A percentile compares a stretch with the other conserved stretches of the same genome.
phyloP scores from a whole-genome alignment of 2,113 vertebrate species.

The Cyphomyrus plagiostoma region DNA sequence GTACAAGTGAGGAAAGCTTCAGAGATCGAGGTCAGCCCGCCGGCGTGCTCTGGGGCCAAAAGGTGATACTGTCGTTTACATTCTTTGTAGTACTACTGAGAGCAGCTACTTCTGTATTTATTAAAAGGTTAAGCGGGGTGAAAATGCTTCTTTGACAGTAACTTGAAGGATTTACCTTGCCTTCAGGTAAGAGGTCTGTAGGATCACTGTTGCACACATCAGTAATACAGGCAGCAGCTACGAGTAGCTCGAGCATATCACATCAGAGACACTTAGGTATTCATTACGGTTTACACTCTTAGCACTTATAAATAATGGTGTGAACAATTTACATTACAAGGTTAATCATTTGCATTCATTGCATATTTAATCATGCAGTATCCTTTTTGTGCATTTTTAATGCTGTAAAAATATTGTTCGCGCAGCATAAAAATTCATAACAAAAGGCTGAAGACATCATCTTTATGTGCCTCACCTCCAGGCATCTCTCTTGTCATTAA shows the following conservation, averaged over 20 bases:
- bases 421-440: not conserved
- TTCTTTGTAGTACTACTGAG: not conserved
- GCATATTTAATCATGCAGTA: not conserved
- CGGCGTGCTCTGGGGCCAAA: not conserved
- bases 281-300: not conserved
- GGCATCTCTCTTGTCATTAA: not conserved
- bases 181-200: not conserved
- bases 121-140: not conserved
- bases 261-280: not conserved
- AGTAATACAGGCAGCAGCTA: not conserved
- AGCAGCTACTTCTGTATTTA: not conserved
- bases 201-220: not conserved
- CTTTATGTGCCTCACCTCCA: no score
- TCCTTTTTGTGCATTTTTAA: constrained; percentile 1
- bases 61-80: not conserved
- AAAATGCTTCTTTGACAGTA: not conserved
- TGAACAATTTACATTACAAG: not conserved
- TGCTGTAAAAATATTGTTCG: not conserved
- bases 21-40: not conserved
- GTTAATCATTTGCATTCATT: not conserved
- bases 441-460: not conserved
- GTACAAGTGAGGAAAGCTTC: not conserved
- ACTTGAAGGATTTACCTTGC: not conserved
- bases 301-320: constrained; percentile 8
- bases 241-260: not conserved